Base-by-base conservation (phyloP, 2,797 vertebrate species). In the Acanthiza pusilla region DNA sequence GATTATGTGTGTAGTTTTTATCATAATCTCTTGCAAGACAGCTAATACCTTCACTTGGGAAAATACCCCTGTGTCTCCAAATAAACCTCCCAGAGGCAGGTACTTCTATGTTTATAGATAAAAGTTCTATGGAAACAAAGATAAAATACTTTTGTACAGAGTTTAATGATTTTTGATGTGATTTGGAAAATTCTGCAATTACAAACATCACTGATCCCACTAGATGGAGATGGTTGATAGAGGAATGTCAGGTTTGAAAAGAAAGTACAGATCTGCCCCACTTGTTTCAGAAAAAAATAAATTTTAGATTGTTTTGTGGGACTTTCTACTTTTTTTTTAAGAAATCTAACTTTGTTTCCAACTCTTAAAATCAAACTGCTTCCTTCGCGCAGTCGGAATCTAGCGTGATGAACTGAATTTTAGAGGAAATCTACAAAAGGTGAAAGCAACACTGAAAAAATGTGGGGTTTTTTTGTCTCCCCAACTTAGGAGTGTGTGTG, bases 221-320 rank as follows among this genome's bases (percentile, higher is more conserved):
- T 96, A 95, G 93, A 96, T 95, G 93, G 95, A 94, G 94, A 85
- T 95, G 94, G 88, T 87, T 96, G 92, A 77, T 96, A 93, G 67
- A 94, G 74, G 79, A 94, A 93, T 86, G 55, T 58, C 74, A 82
- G 13, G 7, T 88, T 89, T 76, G 51, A 76, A 75, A 78, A 93
- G 20, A 29, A 79, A 67, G 47, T 81, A 60, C 22, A 19, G 17
- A 65, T 82, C 13, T 85, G 25, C 45, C 48, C 40, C 10, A 38
- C 63, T 90, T 85, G 36, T 88, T 90, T 85, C 18, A 51, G 26
- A 66, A 91, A 57, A 61, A 76, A 4, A n/a, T n/a, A 1, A 14
- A 20, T 25, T 85, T 68, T 55, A 34, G 13, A 6, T 66, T 65
- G 20, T 16, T 78, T 91, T 38, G 7, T 50, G 20, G 3, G 4